Evolutionary conservation across 2,888 invertebrate genomes (phyloP).

Genomic region (Eurytoma californica): DNA sequence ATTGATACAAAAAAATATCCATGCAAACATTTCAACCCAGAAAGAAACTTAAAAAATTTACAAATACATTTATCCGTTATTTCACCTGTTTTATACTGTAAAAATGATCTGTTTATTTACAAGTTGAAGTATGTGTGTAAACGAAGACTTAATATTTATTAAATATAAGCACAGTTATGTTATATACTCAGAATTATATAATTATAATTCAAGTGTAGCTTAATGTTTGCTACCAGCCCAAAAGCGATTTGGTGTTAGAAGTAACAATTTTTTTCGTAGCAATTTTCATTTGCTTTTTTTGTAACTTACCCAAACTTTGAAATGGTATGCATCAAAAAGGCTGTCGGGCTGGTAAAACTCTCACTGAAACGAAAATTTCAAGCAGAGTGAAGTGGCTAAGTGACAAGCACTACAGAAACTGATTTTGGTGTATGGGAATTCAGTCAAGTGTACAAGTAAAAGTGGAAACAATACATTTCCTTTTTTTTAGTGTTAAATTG

Average conservation of each 20-base stretch:
- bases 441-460: conserved; percentile 15
- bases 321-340: conserved; percentile 84
- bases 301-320: conserved; percentile 85
- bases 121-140: conserved; percentile 23
- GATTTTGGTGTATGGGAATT: conserved; percentile 50
- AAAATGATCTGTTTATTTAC: conserved; percentile 34
- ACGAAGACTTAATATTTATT: conserved; percentile 6
- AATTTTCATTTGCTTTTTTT: conserved; percentile 62
- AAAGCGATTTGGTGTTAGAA: conserved; percentile 68
- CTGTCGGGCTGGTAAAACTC: conserved; percentile 81
- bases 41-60: conserved; percentile 27
- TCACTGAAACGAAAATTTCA: conserved; percentile 82
- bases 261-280: conserved; percentile 62
- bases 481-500: conserved; percentile 16
- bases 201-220: conserved; percentile 45
- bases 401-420: conserved; percentile 65
- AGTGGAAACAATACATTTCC: conserved; percentile 25
- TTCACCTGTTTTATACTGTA: conserved; percentile 25
- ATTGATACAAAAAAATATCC: conserved; percentile 2
- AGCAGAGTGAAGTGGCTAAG: conserved; percentile 71
- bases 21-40: conserved; percentile 33
- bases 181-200: conserved; percentile 4
- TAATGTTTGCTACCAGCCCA: conserved; percentile 65
- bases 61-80: conserved; percentile 25
- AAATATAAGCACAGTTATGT: conserved; percentile 28